Percentiles rank a stretch among this genome's conserved stretches.
Evolutionary conservation across 1,140 invertebrate genomes (phyloP).

Genomic region (Trachelipus rathkii): DNA sequence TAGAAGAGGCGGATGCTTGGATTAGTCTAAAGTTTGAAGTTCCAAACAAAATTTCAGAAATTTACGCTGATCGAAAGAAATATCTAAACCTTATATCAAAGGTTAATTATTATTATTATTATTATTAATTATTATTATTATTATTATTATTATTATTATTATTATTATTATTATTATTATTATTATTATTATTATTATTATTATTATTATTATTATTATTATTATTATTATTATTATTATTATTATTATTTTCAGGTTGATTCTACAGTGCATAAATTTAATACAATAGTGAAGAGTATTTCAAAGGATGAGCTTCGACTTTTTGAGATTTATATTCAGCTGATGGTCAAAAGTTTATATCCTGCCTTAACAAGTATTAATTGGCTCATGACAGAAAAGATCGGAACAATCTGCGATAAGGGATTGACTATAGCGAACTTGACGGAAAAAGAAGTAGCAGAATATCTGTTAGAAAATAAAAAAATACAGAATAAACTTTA

Average conservation of each 20-base stretch:
- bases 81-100: neutral
- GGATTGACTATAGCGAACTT: neutral
- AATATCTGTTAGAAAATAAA: neutral
- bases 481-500: neutral
- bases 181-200: no score
- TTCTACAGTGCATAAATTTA: neutral
- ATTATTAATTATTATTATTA: no score
- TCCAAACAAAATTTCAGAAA: neutral
- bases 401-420: neutral
- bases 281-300: neutral
- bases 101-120: neutral
- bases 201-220: no score
- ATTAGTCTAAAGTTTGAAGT: neutral
- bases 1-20: neutral
- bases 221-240: no score
- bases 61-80: neutral
- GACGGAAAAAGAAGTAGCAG: neutral
- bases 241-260: neutral
- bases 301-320: neutral
- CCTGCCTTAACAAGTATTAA: neutral
- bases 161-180: no score
- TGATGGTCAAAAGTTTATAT: neutral
- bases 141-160: no score
- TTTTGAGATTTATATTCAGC: neutral
- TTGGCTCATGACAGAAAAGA: neutral